Evolutionary conservation across 2,113 vertebrate genomes (phyloP), one percentile per base, ranked within the genome.

Genomic region (Callipepla californica): DNA sequence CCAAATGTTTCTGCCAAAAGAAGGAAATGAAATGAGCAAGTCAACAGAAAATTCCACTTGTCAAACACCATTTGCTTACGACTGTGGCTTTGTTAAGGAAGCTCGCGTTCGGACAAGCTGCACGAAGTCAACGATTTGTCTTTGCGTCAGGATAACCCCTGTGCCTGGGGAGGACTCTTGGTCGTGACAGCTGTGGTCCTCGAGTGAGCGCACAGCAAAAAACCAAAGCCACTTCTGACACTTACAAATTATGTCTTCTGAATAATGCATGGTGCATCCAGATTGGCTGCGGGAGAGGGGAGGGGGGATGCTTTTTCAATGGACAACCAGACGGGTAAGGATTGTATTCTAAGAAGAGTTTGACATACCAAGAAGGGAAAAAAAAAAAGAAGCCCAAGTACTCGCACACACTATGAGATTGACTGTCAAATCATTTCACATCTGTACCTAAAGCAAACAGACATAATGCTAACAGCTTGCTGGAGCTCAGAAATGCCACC

Each of bases 401-500:
- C 97, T 98, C 96, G 34, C 97, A 97, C 97, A 97, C 97, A 96
- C 97, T 98, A 96, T 93, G 97, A 98, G 97, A 98, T 96, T 97
- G 96, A 97, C 98, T 98, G 98, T 98, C 98, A 98, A 98, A 98
- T 98, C 97, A 98, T 97, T 98, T 98, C 98, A 98, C 98, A 98
- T 98, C 98, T 98, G 98, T 97, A 98, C 98, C 97, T 98, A 98
- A 98, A 98, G 98, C 98, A 98, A 98, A 98, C 97, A 98, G 98
- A 98, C 98, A 98, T 98, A 98, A 98, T 97, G 98, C 96, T 98
- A 98, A 98, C 98, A 98, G 98, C 98, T 98, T 98, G 98, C 96
- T 98, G 97, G 97, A 97, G 98, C 97, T 98, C 97, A 98, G 97
- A 98, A 98, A 98, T 98, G 97, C 98, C 98, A 98, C 98, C 98